Evolutionary conservation across 2,113 vertebrate genomes (phyloP), one percentile per base, ranked within the genome.

Genomic region (Caloenas nicobarica): DNA sequence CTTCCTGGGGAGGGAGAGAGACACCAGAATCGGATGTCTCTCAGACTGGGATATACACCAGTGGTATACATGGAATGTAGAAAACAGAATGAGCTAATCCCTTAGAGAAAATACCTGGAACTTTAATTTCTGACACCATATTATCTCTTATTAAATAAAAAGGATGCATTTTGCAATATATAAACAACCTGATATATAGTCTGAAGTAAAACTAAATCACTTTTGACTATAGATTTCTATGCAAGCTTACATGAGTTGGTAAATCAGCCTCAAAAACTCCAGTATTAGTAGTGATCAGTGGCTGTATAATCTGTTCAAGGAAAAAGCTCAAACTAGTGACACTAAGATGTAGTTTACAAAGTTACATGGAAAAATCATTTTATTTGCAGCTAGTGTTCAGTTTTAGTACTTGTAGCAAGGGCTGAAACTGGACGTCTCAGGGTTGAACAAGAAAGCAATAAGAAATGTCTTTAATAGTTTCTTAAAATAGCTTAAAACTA

Each of bases 261-360:
- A 1, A 60, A 10, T 68, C 25, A 14, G 16, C 54, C 16, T 85
- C 0, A 0, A 50, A 40, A 50, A 40, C 50, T 9, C 9, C 72
- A 34, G n/a, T 15, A 57, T 48, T 58, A 15, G 42, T 34, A 51
- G n/a, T 5, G 2, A n/a, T 62, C 1, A 8, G 28, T 17, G 60
- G 51, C n/a, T 34, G 28, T n/a, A 11, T 34, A 8, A 24, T 36
- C 51, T 81, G 14, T 33, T 54, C 10, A 50, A n/a, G 28, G 62
- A n/a, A 72, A 42, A 74, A 25, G 31, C 21, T 66, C 54, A 24
- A 48, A n/a, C 42, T 31, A 18, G 10, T 23, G 60, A 84, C 34
- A 38, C 38, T 54, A 31, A 79, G 28, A 10, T 61, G 62, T 19
- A 51, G 16, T 38, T 85, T 61, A 74, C 11, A 38, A 48, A 56